Base-by-base conservation (phyloP, 2,888 invertebrate genomes). In the Sympetrum striolatum region DNA sequence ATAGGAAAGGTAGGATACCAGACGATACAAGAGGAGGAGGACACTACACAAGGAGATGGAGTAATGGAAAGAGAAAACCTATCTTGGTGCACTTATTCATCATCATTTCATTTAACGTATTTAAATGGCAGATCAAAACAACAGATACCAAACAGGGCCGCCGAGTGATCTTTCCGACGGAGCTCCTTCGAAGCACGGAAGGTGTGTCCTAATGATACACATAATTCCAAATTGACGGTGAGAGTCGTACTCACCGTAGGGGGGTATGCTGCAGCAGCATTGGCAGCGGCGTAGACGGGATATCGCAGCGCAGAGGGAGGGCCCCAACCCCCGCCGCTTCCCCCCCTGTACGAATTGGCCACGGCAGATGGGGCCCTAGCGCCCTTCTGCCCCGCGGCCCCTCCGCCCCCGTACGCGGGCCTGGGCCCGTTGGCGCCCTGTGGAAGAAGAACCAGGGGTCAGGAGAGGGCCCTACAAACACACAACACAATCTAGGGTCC, bases 281-380 rank as follows among this genome's bases (percentile, higher is more conserved):
- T 94, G 93, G 95, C 94, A 94, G 95, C 94, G 94, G 94, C 93
- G 94, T 95, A 94, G 93, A 94, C 94, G 90, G 91, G 91, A 81
- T 91, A 92, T 80, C 91, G 91, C 90, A 91, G 94, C 94, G 93
- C 93, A 94, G 94, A 94, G 94, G 94, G 94, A 93, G 82, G 86
- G 60, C 64, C 86, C 86, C 86, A 37, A n/a, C 82, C 82, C 53
- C 82, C 86, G n/a, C 86, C 86, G 58, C 86, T 60, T 2, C 86
- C 86, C 37, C 60, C 86, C 60, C 86, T 58, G 86, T 86, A 86
- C 15, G 86, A 86, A 82, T 82, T 82, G 82, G 82, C 58, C 60
- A 60, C 64, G 35, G 58, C 86, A 35, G 12, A 35, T 53, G 82
- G 18, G 53, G 53, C 58, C 82, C 35, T 48, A 22, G 60, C 60